Base-by-base conservation (phyloP, 2,888 invertebrate species). In the Orthosia gothica region DNA sequence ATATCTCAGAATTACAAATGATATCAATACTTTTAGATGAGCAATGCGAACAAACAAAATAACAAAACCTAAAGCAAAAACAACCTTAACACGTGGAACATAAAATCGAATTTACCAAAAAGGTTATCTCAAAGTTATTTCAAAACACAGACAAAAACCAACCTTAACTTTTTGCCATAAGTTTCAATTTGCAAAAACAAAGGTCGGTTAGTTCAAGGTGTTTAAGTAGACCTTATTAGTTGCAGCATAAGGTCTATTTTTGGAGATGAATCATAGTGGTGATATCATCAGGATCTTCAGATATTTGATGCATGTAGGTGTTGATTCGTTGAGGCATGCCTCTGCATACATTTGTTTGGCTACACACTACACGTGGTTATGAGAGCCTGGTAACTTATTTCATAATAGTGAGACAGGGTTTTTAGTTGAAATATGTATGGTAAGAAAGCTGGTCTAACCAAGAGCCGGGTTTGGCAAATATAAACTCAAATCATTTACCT, bases 261-360 rank as follows among this genome's bases (percentile, higher is more conserved):
- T 40, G 68, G 55, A 32, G 26, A 61, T 84, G 81, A 79, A 47
- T 65, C 82, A 81, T 52, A 20, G 57, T 16, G 45, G 66, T 86
- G 86, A 85, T 70, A 65, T 86, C 87, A 86, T 74, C 63, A 81
- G 70, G 76, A 77, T 82, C 57, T 70, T 1, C 5, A 61, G 59
- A 66, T 75, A 70, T 76, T 62, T 76, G 74, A 79, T 80, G 79
- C 75, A 77, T 82, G 86, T 86, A 70, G 86, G 87, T 78, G 87
- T 76, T 55, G 70, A 83, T 67, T 79, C 12, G 79, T 65, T 75
- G 50, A 57, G 71, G 83, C 65, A 86, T 86, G 79, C 83, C 76
- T 67, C 15, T 3, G 55, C 20, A 59, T 64, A 76, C 65, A 70
- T 66, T 52, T 61, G 68, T 77, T 69, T 58, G 16, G 55, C 23